Base-by-base conservation (phyloP, 92 coral and sea anemone genomes). In the Palythoa caribaeorum region DNA sequence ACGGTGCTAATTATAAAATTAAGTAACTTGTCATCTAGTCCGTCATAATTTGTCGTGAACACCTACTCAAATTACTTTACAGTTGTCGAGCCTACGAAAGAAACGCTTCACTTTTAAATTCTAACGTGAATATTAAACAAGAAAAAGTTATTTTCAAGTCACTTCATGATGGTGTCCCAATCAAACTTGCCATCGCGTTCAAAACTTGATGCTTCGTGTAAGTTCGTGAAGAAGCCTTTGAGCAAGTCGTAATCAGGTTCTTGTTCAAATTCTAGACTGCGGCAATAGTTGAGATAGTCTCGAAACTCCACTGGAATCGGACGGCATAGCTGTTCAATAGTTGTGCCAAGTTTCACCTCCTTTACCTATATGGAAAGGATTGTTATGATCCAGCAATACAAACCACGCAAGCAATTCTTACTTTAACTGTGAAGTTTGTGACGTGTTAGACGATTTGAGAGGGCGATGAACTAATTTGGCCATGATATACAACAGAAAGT, bases 211-310 rank as follows among this genome's bases (percentile, higher is more conserved):
- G 84, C 80, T 17, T 38, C 75, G 13, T 88, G 87, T 85, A 94
- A 51, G 87, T 87, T 90, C 11, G 70, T 69, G 79, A 94, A 92
- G 37, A 92, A 69, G 19, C 87, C 93, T 90, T 84, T 92, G 40
- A 94, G 73, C 21, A 71, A 85, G 60, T 71, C 89, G 77, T 94
- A 94, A 80, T 94, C 92, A 6, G 96, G 96, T 44, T 84, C 90
- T 53, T 94, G 94, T 13, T 92, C 92, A 84, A 92, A 94, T 54
- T 91, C 77, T 71, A 94, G 71, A 60, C 89, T 88, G 28, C 91
- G 93, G 54, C 96, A 94, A 11, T 94, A 87, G 90, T 84, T 87
- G 0, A 94, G 88, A 60, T 89, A 92, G 63, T 87, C 94, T 50
- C 75, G 83, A 71, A 94, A 94, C 89, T 84, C 93, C 17, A 83